Evolutionary conservation across 2,888 invertebrate genomes (phyloP), one percentile per base, ranked within the genome.

Genomic region (Aquatica leii): DNA sequence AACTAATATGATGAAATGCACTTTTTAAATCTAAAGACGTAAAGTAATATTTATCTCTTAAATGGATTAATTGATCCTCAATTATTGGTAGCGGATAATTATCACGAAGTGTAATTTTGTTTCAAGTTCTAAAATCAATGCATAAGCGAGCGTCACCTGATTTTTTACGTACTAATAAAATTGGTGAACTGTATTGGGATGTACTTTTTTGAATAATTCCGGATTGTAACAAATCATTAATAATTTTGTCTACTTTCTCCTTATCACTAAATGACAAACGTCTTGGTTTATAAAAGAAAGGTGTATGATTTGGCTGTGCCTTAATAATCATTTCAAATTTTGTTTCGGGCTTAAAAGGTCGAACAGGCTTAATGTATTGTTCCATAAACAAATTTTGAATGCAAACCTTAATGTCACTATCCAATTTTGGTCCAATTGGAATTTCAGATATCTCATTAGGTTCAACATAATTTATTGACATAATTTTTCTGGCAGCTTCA

Each of bases 81-180:
- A 69, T 68, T 5, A 65, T 11, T 11, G 68, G 69, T 2, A 68
- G 18, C 0, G 66, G 69, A 20, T 61, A 69, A 41, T 65, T 68
- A 52, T 67, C n/a, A n/a, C 41, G 34, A 1, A 63, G 15, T 2
- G 55, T 66, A 11, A 65, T 48, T 41, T 35, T 52, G n/a, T 52
- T 52, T 52, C 24, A 52, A 2, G 1, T 3, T 9, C 31, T 15
- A 35, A 34, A 52, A 15, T 52, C 51, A 1, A 35, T 12, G 12
- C 51, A 54, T 24, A 40, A 6, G 2, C 40, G 1, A 8, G 11
- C 4, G 2, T 8, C 15, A 11, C 20, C 35, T 3, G 12, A n/a
- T 34, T 46, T 56, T 34, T 31, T 43, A 6, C 35, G 24, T 2
- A 52, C 51, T 6, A 24, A 24, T 4, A 24, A 2, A n/a, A 37